phyloP scores from a whole-genome alignment of 53 echinoderm and acorn worm species.

The Luidia sarsii region DNA sequence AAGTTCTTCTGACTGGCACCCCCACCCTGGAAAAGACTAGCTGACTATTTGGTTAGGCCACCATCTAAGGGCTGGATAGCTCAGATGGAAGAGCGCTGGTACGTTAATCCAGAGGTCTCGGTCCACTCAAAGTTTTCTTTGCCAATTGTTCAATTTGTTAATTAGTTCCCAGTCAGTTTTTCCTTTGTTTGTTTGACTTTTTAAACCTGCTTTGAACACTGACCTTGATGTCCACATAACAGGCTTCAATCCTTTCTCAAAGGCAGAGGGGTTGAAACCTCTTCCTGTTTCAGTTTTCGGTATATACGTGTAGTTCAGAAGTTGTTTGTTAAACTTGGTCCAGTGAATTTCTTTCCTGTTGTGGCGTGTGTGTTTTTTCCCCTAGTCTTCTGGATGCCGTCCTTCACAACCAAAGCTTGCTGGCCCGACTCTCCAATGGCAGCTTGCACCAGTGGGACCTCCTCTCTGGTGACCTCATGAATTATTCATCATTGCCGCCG shows the following conservation, averaged over 20 bases:
- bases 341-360: neutral
- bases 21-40: too few species aligned
- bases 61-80: too few species aligned
- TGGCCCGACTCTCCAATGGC: conserved; percentile 38
- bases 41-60: too few species aligned
- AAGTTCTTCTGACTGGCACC: too few species aligned
- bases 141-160: too few species aligned
- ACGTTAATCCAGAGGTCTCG: too few species aligned
- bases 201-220: too few species aligned
- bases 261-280: neutral
- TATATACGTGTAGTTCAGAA: neutral
- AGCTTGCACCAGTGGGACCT: conserved; percentile 43
- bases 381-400: conserved; percentile 14
- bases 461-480: conserved; percentile 44
- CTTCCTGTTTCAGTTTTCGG: neutral
- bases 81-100: too few species aligned
- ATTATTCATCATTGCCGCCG: conserved; percentile 26
- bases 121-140: too few species aligned
- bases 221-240: neutral
- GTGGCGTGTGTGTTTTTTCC: neutral
- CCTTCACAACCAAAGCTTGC: neutral
- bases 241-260: neutral
- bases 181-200: too few species aligned
- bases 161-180: too few species aligned
- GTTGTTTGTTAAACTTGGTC: too few species aligned